Base-by-base conservation (phyloP, 2,888 invertebrate genomes). In the Leucophora obtusa region DNA sequence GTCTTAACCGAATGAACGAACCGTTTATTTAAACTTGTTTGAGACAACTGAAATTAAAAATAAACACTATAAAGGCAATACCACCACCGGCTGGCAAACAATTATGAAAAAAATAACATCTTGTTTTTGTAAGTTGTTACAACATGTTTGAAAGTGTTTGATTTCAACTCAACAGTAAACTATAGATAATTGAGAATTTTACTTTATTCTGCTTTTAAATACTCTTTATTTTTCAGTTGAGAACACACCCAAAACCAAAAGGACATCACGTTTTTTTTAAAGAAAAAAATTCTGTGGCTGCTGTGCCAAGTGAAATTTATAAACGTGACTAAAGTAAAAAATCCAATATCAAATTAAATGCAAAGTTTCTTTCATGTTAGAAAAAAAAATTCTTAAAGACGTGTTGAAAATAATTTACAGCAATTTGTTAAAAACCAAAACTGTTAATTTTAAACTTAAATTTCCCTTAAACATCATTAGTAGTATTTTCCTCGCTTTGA, bases 241-340 rank as follows among this genome's bases (percentile, higher is more conserved):
- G 76, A 70, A 70, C 69, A n/a, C 70, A 58, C 63, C 38, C 50
- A 17, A 51, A 70, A 28, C 28, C 43, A 35, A 66, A 78, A 78
- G 77, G 71, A 78, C 65, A 65, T 77, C 59, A 77, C 21, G 53
- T 65, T 53, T 77, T 65, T 18, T 1, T 2, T 11, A 10, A 50
- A 35, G 7, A 28, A 28, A 28, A 28, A 28, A 17, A 18, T 58
- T 59, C 14, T 50, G 6, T 56, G 10, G 33, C 11, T 60, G 43
- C 8, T 43, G 11, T 63, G 50, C 14, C 24, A 60, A 56, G 63
- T 14, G 53, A 15, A 53, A 65, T 28, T 28, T 51, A 24, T 3
- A 70, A 71, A 79, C 75, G 79, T 79, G 79, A 75, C 62, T 9
- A 51, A 72, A 72, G 68, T 78, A 15, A 24, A 15, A 33, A 14